Conservation (phyloP, 2,888 invertebrate genomes). For the Drosophila rubida region DNA sequence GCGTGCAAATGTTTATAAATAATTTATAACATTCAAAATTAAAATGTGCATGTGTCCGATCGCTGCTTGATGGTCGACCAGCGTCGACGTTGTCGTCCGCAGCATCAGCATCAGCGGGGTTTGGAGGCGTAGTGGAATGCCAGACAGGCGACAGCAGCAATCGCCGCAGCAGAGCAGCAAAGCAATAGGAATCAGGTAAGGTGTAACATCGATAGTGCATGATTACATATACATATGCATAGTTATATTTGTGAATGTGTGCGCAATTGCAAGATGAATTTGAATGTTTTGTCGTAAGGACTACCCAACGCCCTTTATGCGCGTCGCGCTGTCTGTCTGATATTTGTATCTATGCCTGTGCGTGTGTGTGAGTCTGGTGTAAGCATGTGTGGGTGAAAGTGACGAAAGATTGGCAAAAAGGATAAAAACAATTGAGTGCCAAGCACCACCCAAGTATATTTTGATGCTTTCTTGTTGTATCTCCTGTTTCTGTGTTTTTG, state of each 20-base stretch:
- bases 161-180: slow-evolving; percentile 47
- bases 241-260: slow-evolving; percentile 11
- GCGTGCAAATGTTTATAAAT: slow-evolving; percentile 75
- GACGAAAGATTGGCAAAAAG: slow-evolving; percentile 64
- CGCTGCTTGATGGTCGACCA: slow-evolving; percentile 58
- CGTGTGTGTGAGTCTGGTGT: slow-evolving; percentile 24
- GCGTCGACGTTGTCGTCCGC: slow-evolving; percentile 45
- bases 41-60: slow-evolving; percentile 69
- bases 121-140: slow-evolving; percentile 63
- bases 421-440: slow-evolving; percentile 50
- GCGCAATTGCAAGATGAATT: slow-evolving; percentile 20
- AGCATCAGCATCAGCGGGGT: slow-evolving; percentile 39
- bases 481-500: slow-evolving; percentile 17
- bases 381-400: slow-evolving; percentile 62
- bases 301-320: slow-evolving; percentile 69
- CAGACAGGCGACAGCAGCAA: slow-evolving; percentile 50
- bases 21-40: slow-evolving; percentile 62
- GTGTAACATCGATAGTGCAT: slow-evolving; percentile 41
- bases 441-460: slow-evolving; percentile 24
- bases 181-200: slow-evolving; percentile 62
- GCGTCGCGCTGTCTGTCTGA: slow-evolving; percentile 72
- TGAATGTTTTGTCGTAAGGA: slow-evolving; percentile 52
- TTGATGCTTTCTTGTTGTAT: slow-evolving; percentile 14
- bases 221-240: slow-evolving; percentile 4
- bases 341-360: slow-evolving; percentile 17